A percentile compares a stretch with the other conserved stretches of the same genome.
phyloP scores from a whole-genome alignment of 2,797 vertebrate species.

The Taeniopygia guttata region DNA sequence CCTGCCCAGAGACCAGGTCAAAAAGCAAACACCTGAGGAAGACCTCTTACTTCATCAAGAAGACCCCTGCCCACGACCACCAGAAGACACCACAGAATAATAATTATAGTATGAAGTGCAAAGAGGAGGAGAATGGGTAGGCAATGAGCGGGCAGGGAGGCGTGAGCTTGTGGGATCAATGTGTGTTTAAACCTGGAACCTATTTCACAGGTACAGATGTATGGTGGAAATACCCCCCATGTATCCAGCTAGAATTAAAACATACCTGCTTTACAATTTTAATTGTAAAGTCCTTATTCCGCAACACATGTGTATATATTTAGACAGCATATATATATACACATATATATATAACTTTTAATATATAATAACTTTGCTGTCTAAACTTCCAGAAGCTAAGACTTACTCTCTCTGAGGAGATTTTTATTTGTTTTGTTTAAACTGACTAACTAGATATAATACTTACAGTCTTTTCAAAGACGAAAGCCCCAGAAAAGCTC shows the following conservation, averaged over 20 bases:
- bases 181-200: background rate
- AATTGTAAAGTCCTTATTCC: background rate
- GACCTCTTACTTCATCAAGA: background rate
- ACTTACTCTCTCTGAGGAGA: background rate
- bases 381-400: background rate
- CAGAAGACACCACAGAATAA: background rate
- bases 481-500: constrained; percentile 89
- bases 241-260: background rate
- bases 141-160: background rate
- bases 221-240: background rate
- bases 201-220: background rate
- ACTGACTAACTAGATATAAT: background rate
- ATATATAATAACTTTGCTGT: background rate
- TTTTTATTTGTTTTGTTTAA: background rate
- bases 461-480: constrained; percentile 96
- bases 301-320: background rate
- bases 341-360: background rate
- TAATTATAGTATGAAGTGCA: background rate
- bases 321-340: background rate
- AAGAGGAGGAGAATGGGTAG: background rate
- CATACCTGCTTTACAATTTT: background rate
- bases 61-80: background rate
- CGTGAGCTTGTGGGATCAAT: background rate
- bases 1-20: background rate
- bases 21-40: background rate